Conservation (phyloP, 2,797 vertebrate genomes). For the Neostethus bicornis region DNA sequence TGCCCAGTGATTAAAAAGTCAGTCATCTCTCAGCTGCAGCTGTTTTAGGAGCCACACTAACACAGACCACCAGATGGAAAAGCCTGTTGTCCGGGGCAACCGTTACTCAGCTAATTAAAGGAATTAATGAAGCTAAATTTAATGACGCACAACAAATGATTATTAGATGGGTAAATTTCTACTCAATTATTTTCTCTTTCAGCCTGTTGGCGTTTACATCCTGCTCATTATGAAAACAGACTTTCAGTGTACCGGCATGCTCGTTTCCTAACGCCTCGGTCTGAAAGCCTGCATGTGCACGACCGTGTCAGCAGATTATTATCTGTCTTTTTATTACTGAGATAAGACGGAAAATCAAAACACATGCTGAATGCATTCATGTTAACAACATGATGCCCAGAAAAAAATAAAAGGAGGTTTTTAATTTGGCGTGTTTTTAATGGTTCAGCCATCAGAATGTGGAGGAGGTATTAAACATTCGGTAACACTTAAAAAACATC, state of each 20-base stretch:
- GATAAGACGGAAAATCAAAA: neutral
- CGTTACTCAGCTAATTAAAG: slow-evolving; percentile 36
- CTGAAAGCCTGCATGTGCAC: no score
- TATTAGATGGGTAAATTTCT: slow-evolving; percentile 40
- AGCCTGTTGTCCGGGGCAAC: slow-evolving; percentile 44
- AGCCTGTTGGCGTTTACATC: slow-evolving; percentile 10
- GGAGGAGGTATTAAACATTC: no score
- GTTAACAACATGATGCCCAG: neutral
- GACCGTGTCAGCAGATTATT: slow-evolving; percentile 13
- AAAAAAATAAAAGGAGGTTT: no score
- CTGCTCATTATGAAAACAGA: slow-evolving; percentile 11
- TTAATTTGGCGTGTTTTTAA: no score
- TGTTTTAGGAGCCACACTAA: slow-evolving; percentile 19
- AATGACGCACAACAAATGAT: slow-evolving; percentile 49
- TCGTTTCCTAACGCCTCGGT: neutral
- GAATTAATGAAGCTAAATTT: slow-evolving; percentile 42
- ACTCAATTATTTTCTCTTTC: slow-evolving; percentile 28
- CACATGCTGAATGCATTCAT: slow-evolving; percentile 1
- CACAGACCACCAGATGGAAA: slow-evolving; percentile 45
- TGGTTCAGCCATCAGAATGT: no score
- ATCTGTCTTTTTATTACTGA: slow-evolving; percentile 3
- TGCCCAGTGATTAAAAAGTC: no score
- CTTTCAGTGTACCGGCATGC: neutral
- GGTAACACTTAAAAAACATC: no score
- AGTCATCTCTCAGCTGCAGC: no score